Percentiles rank a stretch among this genome's conserved stretches.
Evolutionary conservation across 2,113 vertebrate species (phyloP).

Genomic region (Corythornis madagascariensis): DNA sequence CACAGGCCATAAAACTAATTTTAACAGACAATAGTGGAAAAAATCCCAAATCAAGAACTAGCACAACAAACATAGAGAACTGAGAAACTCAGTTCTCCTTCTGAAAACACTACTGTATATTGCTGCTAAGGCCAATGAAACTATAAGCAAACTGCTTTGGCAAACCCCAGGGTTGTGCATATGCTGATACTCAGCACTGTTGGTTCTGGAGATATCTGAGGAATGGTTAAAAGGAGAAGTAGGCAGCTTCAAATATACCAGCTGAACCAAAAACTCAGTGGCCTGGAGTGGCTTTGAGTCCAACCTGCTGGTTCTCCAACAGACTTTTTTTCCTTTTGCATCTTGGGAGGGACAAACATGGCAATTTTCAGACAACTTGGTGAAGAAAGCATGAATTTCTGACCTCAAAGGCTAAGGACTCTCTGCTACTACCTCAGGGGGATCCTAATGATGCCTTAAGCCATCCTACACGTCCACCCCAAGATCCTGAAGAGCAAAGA

Average conservation of each 20-base stretch:
- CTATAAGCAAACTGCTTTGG: background rate
- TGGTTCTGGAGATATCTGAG: background rate
- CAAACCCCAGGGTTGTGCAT: background rate
- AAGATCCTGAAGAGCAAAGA: background rate
- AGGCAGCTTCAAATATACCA: background rate
- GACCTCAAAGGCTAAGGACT: background rate
- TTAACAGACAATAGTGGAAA: background rate
- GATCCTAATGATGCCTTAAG: background rate
- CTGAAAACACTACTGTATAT: background rate
- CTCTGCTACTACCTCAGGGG: background rate
- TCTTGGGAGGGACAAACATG: background rate
- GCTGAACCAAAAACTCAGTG: background rate
- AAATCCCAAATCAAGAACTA: background rate
- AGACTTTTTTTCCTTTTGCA: background rate
- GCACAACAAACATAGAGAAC: background rate
- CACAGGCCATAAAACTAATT: background rate
- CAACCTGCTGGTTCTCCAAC: background rate
- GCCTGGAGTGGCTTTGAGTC: background rate
- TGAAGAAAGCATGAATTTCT: background rate
- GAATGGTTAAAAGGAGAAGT: background rate
- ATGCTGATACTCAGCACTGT: background rate
- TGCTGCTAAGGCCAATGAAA: background rate
- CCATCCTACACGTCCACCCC: background rate
- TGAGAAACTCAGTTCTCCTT: background rate
- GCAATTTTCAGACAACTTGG: background rate